Evolutionary conservation across 1,140 invertebrate genomes (phyloP).

Genomic region (Bombyx mori): ASM3026992v2 NC_085110.1:9088501-9089000

Average conservation of each 20-base stretch:
- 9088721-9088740: conserved; percentile 1
- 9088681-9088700: not conserved
- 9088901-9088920: too few relatives aligned
- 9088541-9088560: too few relatives aligned
- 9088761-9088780: conserved; percentile 44
- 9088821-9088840: conserved; percentile 49
- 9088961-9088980: conserved; percentile 59
- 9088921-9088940: conserved; percentile 26
- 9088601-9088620: conserved; percentile 79
- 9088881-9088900: not conserved
- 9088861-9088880: conserved; percentile 32
- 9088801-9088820: conserved; percentile 50
- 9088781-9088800: conserved; percentile 44
- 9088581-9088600: conserved; percentile 60
- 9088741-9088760: not conserved
- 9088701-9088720: conserved; percentile 1
- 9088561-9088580: too few relatives aligned
- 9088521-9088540: too few relatives aligned
- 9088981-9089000: conserved; percentile 34
- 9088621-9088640: conserved; percentile 89
- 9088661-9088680: conserved; percentile 82
- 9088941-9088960: conserved; percentile 58
- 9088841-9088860: conserved; percentile 38
- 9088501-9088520: too few relatives aligned
- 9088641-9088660: conserved; percentile 88